A percentile compares a stretch with the other conserved stretches of the same genome.
These are phyloP conservation scores for Sminthurides bifidus DNA, from an alignment of 1,140 invertebrate species.

Conservation along the genomic window DNA sequence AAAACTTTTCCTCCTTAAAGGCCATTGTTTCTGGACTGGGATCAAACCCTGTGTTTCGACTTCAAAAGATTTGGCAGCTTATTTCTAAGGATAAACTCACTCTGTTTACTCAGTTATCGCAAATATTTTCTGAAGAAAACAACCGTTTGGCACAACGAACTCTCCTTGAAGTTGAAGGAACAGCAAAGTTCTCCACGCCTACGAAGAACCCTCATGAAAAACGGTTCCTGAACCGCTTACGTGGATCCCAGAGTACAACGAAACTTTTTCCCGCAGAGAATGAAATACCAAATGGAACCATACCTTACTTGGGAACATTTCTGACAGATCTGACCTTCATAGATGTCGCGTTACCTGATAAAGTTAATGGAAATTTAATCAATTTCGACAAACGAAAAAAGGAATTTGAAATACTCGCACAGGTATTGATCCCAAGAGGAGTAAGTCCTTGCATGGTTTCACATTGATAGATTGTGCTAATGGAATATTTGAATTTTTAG, in stretches of 20 bases:
- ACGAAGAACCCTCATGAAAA: slow-evolving; percentile 46
- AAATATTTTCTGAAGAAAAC: slow-evolving; percentile 95
- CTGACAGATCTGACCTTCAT: slow-evolving; percentile 98
- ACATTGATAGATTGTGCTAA: background rate
- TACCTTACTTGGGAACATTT: slow-evolving; percentile 96
- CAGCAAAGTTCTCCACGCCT: slow-evolving; percentile 87
- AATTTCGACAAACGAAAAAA: slow-evolving; percentile 98
- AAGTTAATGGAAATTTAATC: slow-evolving; percentile 69
- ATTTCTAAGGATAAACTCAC: slow-evolving; percentile 25
- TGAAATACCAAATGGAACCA: slow-evolving; percentile 58
- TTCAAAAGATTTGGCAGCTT: slow-evolving; percentile 78
- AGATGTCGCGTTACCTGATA: slow-evolving; percentile 89
- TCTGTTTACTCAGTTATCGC: slow-evolving; percentile 48
- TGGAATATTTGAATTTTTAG: slow-evolving; percentile 36
- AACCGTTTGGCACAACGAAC: slow-evolving; percentile 89
- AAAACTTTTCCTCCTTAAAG: slow-evolving; percentile 49
- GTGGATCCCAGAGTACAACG: slow-evolving; percentile 9
- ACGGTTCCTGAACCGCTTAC: slow-evolving; percentile 25
- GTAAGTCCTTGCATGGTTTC: background rate
- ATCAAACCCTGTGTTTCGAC: slow-evolving; percentile 84
- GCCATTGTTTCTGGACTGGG: slow-evolving; percentile 94
- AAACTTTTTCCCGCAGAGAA: slow-evolving; percentile 17
- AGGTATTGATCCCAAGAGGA: slow-evolving; percentile 36
- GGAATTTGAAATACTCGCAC: slow-evolving; percentile 97
- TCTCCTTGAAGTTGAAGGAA: slow-evolving; percentile 82